Conservation (phyloP, 2,113 vertebrate genomes). For the Martes martes region DNA sequence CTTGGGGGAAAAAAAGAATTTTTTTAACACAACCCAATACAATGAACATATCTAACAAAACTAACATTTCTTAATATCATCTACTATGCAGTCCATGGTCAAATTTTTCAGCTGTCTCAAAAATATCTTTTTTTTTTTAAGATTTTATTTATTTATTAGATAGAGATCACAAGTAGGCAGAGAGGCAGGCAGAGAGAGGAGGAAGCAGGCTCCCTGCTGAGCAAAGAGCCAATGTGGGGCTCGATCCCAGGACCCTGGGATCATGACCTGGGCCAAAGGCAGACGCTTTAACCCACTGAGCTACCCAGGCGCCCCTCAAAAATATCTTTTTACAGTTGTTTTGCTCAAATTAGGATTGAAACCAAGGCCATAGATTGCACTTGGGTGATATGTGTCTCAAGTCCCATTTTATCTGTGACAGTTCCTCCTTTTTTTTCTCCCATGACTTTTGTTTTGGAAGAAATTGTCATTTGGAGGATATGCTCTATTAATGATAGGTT, state of each 20-base stretch:
- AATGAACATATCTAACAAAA: conserved; percentile 26
- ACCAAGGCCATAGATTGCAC: not conserved
- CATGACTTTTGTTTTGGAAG: not conserved
- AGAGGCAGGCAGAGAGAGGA: too few relatives aligned
- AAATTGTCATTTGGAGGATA: conserved; percentile 12
- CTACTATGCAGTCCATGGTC: not conserved
- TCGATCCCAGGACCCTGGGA: too few relatives aligned
- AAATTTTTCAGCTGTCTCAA: not conserved
- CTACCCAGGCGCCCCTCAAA: not conserved
- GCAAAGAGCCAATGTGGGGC: too few relatives aligned
- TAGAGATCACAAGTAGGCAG: too few relatives aligned
- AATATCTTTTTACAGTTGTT: not conserved
- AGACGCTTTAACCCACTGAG: too few relatives aligned
- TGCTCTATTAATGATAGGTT: not conserved
- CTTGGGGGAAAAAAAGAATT: not conserved
- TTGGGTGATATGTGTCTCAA: not conserved
- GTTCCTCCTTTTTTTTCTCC: not conserved
- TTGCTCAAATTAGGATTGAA: not conserved
- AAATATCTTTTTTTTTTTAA: not conserved
- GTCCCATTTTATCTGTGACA: not conserved
- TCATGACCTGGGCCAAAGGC: too few relatives aligned
- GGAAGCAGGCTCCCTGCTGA: too few relatives aligned
- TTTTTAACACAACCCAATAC: not conserved
- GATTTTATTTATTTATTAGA: too few relatives aligned
- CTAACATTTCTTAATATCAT: not conserved